Conservation (phyloP, 2,888 invertebrate species). For the Argynnis bischoffii region DNA sequence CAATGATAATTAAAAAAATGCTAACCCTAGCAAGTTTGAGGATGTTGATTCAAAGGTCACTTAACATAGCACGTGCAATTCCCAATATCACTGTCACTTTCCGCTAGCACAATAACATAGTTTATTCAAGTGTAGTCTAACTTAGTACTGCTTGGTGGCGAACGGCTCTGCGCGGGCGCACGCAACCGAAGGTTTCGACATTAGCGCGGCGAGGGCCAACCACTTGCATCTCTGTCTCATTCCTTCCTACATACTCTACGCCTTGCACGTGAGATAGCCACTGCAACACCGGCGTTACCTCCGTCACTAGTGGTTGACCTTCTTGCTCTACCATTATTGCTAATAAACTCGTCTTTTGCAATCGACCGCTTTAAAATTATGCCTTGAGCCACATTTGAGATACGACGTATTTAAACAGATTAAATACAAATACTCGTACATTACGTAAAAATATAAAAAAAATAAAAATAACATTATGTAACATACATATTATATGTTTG, state of each 20-base stretch:
- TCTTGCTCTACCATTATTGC: slow-evolving; percentile 73
- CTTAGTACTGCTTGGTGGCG: slow-evolving; percentile 56
- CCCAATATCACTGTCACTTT: slow-evolving; percentile 71
- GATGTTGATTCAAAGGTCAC: slow-evolving; percentile 48
- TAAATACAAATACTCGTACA: neutral
- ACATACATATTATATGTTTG: too few species aligned
- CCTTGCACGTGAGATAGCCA: slow-evolving; percentile 49
- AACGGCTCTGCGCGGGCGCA: slow-evolving; percentile 56
- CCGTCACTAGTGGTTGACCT: slow-evolving; percentile 69
- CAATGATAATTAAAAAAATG: slow-evolving; percentile 25
- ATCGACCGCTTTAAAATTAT: slow-evolving; percentile 59
- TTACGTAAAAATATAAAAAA: neutral
- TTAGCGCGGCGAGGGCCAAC: slow-evolving; percentile 59
- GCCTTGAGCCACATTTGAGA: slow-evolving; percentile 59
- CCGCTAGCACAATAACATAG: slow-evolving; percentile 53
- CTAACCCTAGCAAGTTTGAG: slow-evolving; percentile 48
- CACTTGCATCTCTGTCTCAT: slow-evolving; percentile 54
- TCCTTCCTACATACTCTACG: slow-evolving; percentile 47
- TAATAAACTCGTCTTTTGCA: slow-evolving; percentile 73
- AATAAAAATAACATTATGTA: too few species aligned
- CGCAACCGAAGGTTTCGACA: slow-evolving; percentile 74
- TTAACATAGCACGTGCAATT: slow-evolving; percentile 53
- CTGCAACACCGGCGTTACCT: slow-evolving; percentile 52
- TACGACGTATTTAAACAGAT: slow-evolving; percentile 7
- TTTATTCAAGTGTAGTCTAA: slow-evolving; percentile 55